Conservation (phyloP, 2,888 invertebrate genomes). For the Parelbella ahira region DNA sequence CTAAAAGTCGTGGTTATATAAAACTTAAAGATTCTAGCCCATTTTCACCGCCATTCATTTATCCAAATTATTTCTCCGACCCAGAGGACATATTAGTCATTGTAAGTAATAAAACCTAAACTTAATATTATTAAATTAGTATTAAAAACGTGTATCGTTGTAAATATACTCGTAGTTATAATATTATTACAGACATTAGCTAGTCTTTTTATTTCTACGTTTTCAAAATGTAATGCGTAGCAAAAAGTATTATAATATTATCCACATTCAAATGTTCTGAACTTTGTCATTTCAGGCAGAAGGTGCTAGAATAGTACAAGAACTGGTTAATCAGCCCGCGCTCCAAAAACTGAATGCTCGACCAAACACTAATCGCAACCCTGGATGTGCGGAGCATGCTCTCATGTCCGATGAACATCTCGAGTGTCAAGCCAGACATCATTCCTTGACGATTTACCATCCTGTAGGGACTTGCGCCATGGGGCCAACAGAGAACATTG, state of each 20-base stretch:
- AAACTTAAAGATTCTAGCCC: slow-evolving; percentile 85
- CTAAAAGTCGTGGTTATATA: slow-evolving; percentile 85
- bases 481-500: slow-evolving; percentile 79
- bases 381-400: slow-evolving; percentile 82
- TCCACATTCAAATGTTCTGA: too few relatives aligned
- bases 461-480: slow-evolving; percentile 91
- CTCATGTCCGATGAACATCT: slow-evolving; percentile 87
- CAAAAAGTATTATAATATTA: too few relatives aligned
- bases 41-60: slow-evolving; percentile 87
- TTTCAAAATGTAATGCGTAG: too few relatives aligned
- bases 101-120: slow-evolving; percentile 68
- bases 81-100: slow-evolving; percentile 85
- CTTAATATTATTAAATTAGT: not conserved
- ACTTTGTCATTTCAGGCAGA: slow-evolving; percentile 79
- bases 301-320: slow-evolving; percentile 85
- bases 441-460: slow-evolving; percentile 90
- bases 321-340: slow-evolving; percentile 80
- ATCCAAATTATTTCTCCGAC: slow-evolving; percentile 91
- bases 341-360: slow-evolving; percentile 82
- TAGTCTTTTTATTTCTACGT: too few relatives aligned
- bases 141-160: not conserved
- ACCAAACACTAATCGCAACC: slow-evolving; percentile 83
- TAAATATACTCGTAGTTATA: too few relatives aligned
- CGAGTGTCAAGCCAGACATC: slow-evolving; percentile 87
- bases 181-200: too few relatives aligned